A percentile compares a stretch with the other conserved stretches of the same genome.
Conservation (phyloP, 2,797 vertebrate species). For the Phrynocephalus vlangalii region DNA sequence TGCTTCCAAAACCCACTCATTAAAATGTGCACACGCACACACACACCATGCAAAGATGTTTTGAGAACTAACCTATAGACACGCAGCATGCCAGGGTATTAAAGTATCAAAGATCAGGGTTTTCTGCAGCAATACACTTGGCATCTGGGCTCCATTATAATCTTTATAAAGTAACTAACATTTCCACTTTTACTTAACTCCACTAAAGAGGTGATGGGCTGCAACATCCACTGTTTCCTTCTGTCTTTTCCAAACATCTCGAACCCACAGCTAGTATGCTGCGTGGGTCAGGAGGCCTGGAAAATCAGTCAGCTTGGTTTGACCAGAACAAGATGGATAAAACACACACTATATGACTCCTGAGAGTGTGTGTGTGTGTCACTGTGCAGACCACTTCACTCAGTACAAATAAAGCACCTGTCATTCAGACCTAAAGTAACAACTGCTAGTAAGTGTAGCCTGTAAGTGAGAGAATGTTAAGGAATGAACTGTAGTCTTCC, state of each 20-base stretch:
- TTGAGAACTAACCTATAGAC: constrained; percentile 31
- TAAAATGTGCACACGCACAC: constrained; percentile 47
- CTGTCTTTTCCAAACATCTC: constrained; percentile 24
- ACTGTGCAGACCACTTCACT: neutral
- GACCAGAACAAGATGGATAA: constrained; percentile 4
- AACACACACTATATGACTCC: neutral
- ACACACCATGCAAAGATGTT: constrained; percentile 54
- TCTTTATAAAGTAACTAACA: constrained; percentile 44
- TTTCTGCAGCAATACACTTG: neutral
- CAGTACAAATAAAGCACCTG: constrained; percentile 9
- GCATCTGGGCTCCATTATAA: constrained; percentile 47
- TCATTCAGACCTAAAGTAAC: constrained; percentile 48
- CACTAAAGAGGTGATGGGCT: constrained; percentile 35
- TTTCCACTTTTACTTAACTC: constrained; percentile 10
- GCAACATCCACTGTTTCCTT: constrained; percentile 40
- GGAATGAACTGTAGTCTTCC: constrained; percentile 34
- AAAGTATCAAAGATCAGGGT: neutral
- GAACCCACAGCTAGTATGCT: constrained; percentile 18
- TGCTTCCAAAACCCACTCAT: constrained; percentile 65
- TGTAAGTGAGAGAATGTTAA: constrained; percentile 43
- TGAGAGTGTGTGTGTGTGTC: neutral
- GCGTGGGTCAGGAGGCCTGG: constrained; percentile 15
- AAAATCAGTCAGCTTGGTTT: constrained; percentile 27
- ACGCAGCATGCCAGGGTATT: constrained; percentile 30
- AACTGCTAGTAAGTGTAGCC: constrained; percentile 46